These are phyloP conservation scores for Trichonephila clavata DNA, from an alignment of 1,140 invertebrate species.

Conservation along the genomic window DNA sequence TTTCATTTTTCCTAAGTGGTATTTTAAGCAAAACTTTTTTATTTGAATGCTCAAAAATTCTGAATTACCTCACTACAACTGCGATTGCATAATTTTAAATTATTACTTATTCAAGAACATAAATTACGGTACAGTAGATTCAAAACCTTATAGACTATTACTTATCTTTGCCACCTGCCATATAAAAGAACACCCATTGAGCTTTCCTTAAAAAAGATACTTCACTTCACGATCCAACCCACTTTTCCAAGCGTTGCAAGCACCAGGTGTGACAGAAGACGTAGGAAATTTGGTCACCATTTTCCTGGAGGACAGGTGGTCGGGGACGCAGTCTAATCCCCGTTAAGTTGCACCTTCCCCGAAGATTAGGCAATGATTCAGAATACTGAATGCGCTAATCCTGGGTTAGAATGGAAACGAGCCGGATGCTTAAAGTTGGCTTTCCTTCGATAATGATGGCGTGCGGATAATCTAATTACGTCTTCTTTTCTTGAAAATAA, in stretches of 20 bases:
- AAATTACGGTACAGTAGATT: not conserved
- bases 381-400: not conserved
- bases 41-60: too few species aligned
- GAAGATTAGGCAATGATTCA: slow-evolving; percentile 38
- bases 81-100: too few species aligned
- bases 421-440: not conserved
- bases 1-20: too few species aligned
- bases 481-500: not conserved
- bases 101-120: too few species aligned
- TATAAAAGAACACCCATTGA: too few species aligned
- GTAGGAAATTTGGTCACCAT: slow-evolving; percentile 1
- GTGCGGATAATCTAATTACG: not conserved
- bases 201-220: too few species aligned
- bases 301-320: not conserved
- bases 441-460: not conserved
- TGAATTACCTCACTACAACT: too few species aligned
- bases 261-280: not conserved
- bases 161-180: too few species aligned
- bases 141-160: not conserved
- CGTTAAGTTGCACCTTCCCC: slow-evolving; percentile 6
- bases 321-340: not conserved
- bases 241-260: not conserved
- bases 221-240: too few species aligned
- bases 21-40: too few species aligned
- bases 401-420: not conserved